Evolutionary conservation across 1,140 invertebrate species (phyloP), one percentile per base, ranked within the genome.

Genomic region (Heliconius himera): DNA sequence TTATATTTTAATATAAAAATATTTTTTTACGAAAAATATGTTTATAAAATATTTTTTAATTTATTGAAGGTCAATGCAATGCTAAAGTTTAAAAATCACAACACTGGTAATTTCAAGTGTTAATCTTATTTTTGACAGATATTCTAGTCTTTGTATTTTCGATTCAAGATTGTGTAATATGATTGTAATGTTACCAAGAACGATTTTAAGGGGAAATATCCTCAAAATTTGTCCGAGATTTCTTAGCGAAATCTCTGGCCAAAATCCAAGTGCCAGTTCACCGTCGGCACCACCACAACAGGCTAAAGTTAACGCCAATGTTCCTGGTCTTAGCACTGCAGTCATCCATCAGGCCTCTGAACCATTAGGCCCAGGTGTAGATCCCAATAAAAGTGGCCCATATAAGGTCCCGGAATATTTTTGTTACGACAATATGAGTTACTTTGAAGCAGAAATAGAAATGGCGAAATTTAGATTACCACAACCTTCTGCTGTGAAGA

Each of bases 381-480:
- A 95, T 46, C 93, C 97, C 49, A 95, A 96, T 1, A 97, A 98
- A 88, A 92, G 95, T 79, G 96, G 95, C 49, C 95, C 96, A 3
- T 99, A 98, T 87, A 98, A 98, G 94, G 97, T 98, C 86, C 97
- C 97, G 1, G 98, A 98, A 94, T 98, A 98, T 89, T 99, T 97
- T 87, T 96, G 96, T 82, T 98, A 98, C 85, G 96, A 98, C 86
- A 95, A 95, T 36, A 96, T 96, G 84, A 97, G 96, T 79, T 98
- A 97, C 87, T 97, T 96, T 83, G 97, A 98, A 92, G 96, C 98
- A 73, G 97, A 98, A 95, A 95, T 98, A 22, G 97, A 98, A 95
- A 96, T 98, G 96, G 93, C 95, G 18, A 96, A 97, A 87, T 97
- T 95, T 85, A 96, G 98, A 89, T 94, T 97, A 71, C 97, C 97